Base-by-base conservation (phyloP, 2,888 invertebrate genomes). In the Drosophila falleni region DNA sequence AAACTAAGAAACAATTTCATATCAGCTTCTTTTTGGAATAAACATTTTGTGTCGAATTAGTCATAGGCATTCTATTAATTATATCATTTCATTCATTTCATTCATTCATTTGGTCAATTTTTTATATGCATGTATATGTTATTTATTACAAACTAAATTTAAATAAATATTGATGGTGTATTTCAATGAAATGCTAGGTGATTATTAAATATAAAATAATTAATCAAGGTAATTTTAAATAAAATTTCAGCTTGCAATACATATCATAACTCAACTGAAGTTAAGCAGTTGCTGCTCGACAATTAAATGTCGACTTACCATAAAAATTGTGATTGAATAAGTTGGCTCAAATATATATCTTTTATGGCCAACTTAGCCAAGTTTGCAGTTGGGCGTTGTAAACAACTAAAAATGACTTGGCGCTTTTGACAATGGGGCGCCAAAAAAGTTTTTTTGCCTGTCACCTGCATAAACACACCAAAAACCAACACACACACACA, bases 391-490 rank as follows among this genome's bases (percentile, higher is more conserved):
- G 63, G 42, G 33, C 19, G 50, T 41, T 37, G 55, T 66, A 75
- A 80, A 71, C 60, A 82, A 71, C 80, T 69, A 54, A 44, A 68
- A 74, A 71, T 89, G 74, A 87, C 55, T 71, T 59, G 71, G 65
- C 59, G 62, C 61, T 66, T 71, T 63, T 56, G 49, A 66, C 67
- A 71, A 62, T 39, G 55, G 49, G 84, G 68, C 71, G 78, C 81
- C 84, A 62, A 41, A 54, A 65, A 87, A 80, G 55, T 70, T 74
- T 67, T 50, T 46, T 35, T 49, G 29, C n/a, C 63, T 55, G 62
- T 49, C 80, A 68, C 56, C 42, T 62, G 58, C 53, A 80, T 44
- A 71, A 73, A 69, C 59, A 74, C 39, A 56, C 50, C 42, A 53
- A 42, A 33, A 75, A 61, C n/a, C 59, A 53, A 42, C 42, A 59